A percentile compares a stretch with the other conserved stretches of the same genome.
These are phyloP conservation scores for Lasioglossum vierecki DNA, from an alignment of 2,888 invertebrate species.

Conservation along the genomic window DNA sequence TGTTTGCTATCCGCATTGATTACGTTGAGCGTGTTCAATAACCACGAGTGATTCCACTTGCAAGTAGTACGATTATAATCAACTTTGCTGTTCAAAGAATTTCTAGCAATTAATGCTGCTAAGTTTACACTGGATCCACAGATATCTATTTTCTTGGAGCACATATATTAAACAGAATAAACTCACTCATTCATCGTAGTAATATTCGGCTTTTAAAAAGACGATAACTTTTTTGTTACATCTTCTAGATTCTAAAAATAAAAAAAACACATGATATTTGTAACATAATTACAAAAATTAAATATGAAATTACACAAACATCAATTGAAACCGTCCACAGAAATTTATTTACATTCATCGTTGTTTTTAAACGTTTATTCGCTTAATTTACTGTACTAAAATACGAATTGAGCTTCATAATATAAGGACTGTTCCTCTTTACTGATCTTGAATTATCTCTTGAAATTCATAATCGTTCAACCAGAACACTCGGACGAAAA, in stretches of 20 bases:
- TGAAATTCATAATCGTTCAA: not conserved
- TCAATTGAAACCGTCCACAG: too few species aligned
- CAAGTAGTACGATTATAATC: not conserved
- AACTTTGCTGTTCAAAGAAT: not conserved
- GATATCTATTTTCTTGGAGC: not conserved
- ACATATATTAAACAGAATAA: too few species aligned
- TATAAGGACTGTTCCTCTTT: not conserved
- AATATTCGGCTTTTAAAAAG: too few species aligned
- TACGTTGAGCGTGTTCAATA: not conserved
- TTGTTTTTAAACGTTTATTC: not conserved
- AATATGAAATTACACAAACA: too few species aligned
- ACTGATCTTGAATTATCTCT: not conserved
- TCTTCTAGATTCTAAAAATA: too few species aligned
- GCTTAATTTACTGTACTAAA: not conserved
- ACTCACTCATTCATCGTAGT: too few species aligned
- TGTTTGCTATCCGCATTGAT: conserved; percentile 4
- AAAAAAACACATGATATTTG: too few species aligned
- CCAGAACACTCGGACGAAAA: not conserved
- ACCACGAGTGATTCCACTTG: not conserved
- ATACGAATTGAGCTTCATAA: not conserved
- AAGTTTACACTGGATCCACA: not conserved
- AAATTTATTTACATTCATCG: too few species aligned
- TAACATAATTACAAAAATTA: too few species aligned
- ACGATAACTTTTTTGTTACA: too few species aligned
- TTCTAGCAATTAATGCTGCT: not conserved